Base-by-base conservation (phyloP, 2,113 vertebrate genomes). In the Athene noctua region DNA sequence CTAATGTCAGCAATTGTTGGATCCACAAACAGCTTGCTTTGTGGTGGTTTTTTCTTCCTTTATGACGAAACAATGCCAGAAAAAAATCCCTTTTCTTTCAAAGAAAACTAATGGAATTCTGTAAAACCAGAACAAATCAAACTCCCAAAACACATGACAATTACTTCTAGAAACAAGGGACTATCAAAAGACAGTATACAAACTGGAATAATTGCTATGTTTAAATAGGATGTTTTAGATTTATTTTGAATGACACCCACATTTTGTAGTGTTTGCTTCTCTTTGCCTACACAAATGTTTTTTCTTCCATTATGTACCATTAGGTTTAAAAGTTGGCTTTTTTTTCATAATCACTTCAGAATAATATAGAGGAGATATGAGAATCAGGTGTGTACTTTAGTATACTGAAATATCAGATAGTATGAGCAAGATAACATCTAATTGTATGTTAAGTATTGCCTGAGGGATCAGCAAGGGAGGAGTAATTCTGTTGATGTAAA, bases 401-500 rank as follows among this genome's bases (percentile, higher is more conserved):
- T 58, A 93, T 94, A 93, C 9, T 67, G 72, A 96, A 93, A 77
- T 85, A 96, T 67, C 71, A 92, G 55, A 59, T 71, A 79, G 34
- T 58, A 93, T 80, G 72, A 90, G 44, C 42, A 97, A 91, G 46
- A 63, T 46, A 81, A 71, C 80, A 86, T 94, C 68, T 96, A 93
- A 95, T 52, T 92, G 38, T 73, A 38, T 91, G 88, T 80, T 90
- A 95, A 93, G 15, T 75, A 91, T 80, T 22, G 11, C 87, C 70
- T 90, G 79, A 95, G 77, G 70, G 65, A 95, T 91, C 77, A 92
- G 90, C 82, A 94, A 96, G 71, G 85, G 17, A 61, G 57, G 97
- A 96, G 34, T 81, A 91, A 68, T 78, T 97, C 74, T 86, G 61
- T 47, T 92, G 82, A 86, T 95, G 52, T 57, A 86, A 93, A 91